A percentile compares a stretch with the other conserved stretches of the same genome.
These are phyloP conservation scores for Sebastes iracundus DNA, from an alignment of 2,797 vertebrate genomes.

Conservation along the genomic window DNA sequence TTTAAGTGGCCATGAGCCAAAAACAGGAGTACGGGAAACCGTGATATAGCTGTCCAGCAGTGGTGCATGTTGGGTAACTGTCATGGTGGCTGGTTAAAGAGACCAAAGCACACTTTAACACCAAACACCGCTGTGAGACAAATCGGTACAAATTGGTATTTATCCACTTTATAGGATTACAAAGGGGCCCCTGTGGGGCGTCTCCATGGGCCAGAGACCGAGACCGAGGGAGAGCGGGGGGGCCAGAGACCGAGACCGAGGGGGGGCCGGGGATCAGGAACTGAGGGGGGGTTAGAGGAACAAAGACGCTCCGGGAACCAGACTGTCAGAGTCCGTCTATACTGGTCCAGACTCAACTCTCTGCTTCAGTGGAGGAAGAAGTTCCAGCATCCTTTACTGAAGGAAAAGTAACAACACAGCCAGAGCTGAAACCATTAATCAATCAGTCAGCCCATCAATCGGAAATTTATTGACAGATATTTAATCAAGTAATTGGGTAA, in stretches of 20 bases:
- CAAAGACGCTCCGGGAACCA: constrained; percentile 52
- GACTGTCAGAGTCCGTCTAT: neutral
- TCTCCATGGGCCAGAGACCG: constrained; percentile 46
- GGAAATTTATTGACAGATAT: too few relatives aligned
- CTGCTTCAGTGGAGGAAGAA: neutral
- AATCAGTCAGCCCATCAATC: too few relatives aligned
- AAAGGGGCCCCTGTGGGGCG: constrained; percentile 63
- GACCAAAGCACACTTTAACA: constrained; percentile 29
- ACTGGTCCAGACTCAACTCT: constrained; percentile 1
- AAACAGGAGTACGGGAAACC: neutral
- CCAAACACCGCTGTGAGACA: constrained; percentile 73
- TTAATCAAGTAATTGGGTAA: too few relatives aligned
- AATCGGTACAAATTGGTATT: constrained; percentile 82
- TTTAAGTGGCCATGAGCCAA: neutral
- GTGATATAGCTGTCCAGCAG: neutral
- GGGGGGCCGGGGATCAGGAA: neutral
- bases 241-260: constrained; percentile 5
- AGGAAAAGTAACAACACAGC: too few relatives aligned
- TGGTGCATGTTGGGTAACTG: constrained; percentile 23
- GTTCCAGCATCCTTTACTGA: too few relatives aligned
- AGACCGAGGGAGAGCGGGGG: too few relatives aligned
- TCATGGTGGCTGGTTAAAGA: constrained; percentile 4
- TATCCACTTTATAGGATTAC: constrained; percentile 80
- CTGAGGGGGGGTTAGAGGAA: constrained; percentile 34
- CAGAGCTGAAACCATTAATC: too few relatives aligned